Evolutionary conservation across 2,888 invertebrate species (phyloP).

Genomic region (Tuta absoluta): DNA sequence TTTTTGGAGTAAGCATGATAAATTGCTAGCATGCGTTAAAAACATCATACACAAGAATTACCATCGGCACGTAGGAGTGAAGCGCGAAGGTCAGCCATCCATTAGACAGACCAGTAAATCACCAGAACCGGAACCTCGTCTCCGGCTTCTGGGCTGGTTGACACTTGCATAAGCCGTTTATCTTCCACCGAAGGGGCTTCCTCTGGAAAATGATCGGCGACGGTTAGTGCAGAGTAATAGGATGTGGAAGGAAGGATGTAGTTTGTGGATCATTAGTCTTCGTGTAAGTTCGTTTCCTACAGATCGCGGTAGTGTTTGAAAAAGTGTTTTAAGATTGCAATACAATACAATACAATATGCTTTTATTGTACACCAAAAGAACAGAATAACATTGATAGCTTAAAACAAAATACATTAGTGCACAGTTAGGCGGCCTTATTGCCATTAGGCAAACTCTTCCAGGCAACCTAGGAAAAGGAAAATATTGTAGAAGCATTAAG

Average conservation of each 20-base stretch:
- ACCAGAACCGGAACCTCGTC: conserved; percentile 13
- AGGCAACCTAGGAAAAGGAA: too few relatives aligned
- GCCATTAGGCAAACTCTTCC: too few relatives aligned
- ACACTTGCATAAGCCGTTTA: conserved; percentile 23
- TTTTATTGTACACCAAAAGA: too few relatives aligned
- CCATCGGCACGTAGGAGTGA: neutral
- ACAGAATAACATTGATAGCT: too few relatives aligned
- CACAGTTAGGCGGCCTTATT: too few relatives aligned
- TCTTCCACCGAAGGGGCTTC: conserved; percentile 18
- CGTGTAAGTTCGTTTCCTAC: neutral
- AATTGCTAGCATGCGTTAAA: neutral
- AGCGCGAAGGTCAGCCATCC: conserved; percentile 2
- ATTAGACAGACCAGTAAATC: conserved; percentile 16
- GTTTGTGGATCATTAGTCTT: conserved; percentile 10
- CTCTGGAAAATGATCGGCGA: conserved; percentile 14
- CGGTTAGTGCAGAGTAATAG: neutral
- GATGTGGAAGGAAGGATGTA: conserved; percentile 16
- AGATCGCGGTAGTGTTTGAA: neutral
- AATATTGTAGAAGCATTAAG: too few relatives aligned
- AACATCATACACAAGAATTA: neutral
- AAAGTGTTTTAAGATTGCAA: neutral
- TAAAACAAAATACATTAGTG: too few relatives aligned
- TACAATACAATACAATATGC: too few relatives aligned
- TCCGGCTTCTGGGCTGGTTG: neutral
- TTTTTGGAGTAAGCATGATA: neutral